These are phyloP conservation scores for Martes martes DNA, from an alignment of 2,113 vertebrate genomes.

Conservation along the genomic window DNA sequence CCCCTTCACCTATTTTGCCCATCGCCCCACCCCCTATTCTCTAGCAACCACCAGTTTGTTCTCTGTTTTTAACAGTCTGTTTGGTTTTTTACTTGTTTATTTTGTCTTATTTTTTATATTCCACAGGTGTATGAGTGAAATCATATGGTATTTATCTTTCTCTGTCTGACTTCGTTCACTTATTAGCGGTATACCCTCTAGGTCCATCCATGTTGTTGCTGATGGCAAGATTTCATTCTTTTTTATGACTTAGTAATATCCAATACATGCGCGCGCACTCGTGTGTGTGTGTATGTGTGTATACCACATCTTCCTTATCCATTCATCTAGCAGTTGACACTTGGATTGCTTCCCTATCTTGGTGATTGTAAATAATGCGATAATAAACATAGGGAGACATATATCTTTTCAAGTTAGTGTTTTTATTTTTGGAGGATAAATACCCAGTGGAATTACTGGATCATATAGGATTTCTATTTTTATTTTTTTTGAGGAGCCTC, in stretches of 20 bases:
- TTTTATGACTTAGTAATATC: neutral
- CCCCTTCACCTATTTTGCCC: neutral
- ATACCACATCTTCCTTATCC: neutral
- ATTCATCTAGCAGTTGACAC: neutral
- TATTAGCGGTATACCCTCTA: neutral
- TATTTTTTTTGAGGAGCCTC: neutral
- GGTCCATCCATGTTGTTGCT: neutral
- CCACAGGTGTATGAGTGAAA: neutral
- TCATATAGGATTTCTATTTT: neutral
- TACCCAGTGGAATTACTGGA: neutral
- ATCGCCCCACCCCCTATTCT: neutral
- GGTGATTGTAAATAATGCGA: neutral
- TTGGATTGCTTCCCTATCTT: neutral
- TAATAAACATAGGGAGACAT: neutral
- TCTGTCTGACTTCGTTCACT: neutral
- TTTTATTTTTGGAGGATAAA: neutral
- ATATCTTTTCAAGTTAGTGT: neutral
- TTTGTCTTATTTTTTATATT: neutral
- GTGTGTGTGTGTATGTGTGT: no score
- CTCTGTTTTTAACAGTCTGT: neutral
- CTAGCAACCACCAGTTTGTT: neutral
- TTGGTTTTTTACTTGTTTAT: neutral
- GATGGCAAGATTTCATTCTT: neutral
- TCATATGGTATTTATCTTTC: neutral
- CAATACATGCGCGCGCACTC: accelerated